phyloP scores from a whole-genome alignment of 1,140 invertebrate species.

The Battus philenor region DNA sequence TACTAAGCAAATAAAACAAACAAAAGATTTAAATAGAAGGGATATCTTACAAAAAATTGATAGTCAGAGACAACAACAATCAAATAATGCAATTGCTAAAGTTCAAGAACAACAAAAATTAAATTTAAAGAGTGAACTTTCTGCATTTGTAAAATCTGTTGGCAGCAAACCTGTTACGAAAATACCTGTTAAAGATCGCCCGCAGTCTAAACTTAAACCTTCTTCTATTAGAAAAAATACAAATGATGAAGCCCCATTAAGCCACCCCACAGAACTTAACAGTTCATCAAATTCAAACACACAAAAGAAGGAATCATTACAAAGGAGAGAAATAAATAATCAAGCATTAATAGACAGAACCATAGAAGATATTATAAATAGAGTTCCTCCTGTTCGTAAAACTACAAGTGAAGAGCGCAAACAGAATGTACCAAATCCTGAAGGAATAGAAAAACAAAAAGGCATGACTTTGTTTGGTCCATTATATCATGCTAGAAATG shows the following conservation, averaged over 20 bases:
- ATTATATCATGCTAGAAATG: constrained; percentile 18
- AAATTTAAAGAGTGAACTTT: constrained; percentile 36
- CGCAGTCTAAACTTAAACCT: constrained; percentile 21
- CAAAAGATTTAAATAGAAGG: constrained; percentile 65
- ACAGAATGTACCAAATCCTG: constrained; percentile 19
- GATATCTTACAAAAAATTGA: constrained; percentile 65
- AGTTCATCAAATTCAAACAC: constrained; percentile 9
- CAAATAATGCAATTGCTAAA: constrained; percentile 35
- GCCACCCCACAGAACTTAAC: neutral
- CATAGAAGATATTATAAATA: constrained; percentile 61
- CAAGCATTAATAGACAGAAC: constrained; percentile 66
- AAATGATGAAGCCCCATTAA: constrained; percentile 18
- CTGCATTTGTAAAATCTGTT: constrained; percentile 40
- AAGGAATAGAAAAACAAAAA: constrained; percentile 23
- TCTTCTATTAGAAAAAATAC: constrained; percentile 23
- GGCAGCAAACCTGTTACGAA: constrained; percentile 22
- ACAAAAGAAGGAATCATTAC: constrained; percentile 26
- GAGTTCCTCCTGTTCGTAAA: constrained; percentile 31
- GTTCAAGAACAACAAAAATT: constrained; percentile 36
- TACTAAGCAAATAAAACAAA: constrained; percentile 63
- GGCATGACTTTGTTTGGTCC: constrained; percentile 11
- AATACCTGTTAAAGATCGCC: constrained; percentile 20
- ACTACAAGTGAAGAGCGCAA: constrained; percentile 24
- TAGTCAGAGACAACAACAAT: constrained; percentile 49
- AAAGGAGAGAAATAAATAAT: constrained; percentile 49